phyloP scores from a whole-genome alignment of 2,888 invertebrate genomes.

The Pinctada fucata region DNA sequence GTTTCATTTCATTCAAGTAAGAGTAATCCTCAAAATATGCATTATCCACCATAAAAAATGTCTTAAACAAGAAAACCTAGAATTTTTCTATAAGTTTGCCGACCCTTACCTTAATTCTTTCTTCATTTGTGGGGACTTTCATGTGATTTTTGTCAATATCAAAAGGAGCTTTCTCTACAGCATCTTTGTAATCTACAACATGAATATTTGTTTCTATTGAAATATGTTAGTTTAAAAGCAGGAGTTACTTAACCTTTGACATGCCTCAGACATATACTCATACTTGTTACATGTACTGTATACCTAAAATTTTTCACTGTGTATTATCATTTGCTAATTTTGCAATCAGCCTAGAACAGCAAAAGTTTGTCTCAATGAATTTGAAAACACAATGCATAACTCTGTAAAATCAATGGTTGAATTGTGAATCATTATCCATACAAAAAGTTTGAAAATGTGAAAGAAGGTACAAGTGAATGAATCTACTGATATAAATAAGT shows the following conservation, averaged over 20 bases:
- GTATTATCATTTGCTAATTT: too few relatives aligned
- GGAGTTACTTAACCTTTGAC: background rate
- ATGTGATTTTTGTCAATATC: conserved; percentile 70
- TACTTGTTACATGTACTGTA: background rate
- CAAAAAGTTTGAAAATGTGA: too few relatives aligned
- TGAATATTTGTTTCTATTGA: background rate
- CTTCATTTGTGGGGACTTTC: conserved; percentile 72
- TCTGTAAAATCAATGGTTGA: too few relatives aligned
- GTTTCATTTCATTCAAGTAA: background rate
- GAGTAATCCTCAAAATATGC: background rate
- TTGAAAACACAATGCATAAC: too few relatives aligned
- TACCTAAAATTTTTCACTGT: background rate
- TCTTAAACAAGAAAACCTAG: background rate
- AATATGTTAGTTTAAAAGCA: background rate
- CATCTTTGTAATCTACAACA: conserved; percentile 70
- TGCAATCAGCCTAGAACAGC: too few relatives aligned
- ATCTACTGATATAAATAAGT: too few relatives aligned
- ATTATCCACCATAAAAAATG: background rate
- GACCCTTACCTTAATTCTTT: conserved; percentile 69
- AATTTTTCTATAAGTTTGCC: too few relatives aligned
- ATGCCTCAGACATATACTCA: background rate
- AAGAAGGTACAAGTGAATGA: too few relatives aligned
- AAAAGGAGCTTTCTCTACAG: conserved; percentile 72
- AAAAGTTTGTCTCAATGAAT: too few relatives aligned
- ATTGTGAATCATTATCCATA: too few relatives aligned